Evolutionary conservation across 1,140 invertebrate species (phyloP).

Genomic region (Heliconius himera): DNA sequence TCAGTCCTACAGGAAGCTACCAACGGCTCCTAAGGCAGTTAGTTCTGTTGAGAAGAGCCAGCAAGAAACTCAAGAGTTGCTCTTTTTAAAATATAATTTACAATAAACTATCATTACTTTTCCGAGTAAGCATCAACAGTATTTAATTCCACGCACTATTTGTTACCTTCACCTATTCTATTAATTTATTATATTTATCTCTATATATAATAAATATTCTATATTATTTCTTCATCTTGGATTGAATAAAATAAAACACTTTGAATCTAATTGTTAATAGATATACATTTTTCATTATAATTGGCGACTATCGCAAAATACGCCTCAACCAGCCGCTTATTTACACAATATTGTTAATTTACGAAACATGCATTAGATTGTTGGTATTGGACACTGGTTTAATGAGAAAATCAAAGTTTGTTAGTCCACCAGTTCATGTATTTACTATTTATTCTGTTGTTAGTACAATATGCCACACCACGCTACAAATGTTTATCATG

Average conservation of each 20-base stretch:
- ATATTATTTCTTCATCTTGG: too few species aligned
- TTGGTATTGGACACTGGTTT: background rate
- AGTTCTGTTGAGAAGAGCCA: too few species aligned
- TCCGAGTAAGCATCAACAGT: too few species aligned
- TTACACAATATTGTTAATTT: constrained; percentile 9
- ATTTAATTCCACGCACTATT: too few species aligned
- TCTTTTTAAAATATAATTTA: too few species aligned
- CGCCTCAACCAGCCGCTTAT: background rate
- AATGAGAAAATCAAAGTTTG: constrained; percentile 14
- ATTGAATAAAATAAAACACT: background rate
- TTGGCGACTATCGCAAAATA: background rate
- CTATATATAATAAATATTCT: too few species aligned
- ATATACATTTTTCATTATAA: background rate
- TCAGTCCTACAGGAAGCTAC: too few species aligned
- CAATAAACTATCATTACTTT: too few species aligned
- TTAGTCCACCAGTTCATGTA: background rate
- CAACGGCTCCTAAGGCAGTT: too few species aligned
- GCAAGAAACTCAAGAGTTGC: too few species aligned
- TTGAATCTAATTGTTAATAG: background rate
- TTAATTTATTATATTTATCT: too few species aligned
- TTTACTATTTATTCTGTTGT: background rate
- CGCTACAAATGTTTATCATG: background rate
- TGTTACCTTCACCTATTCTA: too few species aligned
- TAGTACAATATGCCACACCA: background rate
- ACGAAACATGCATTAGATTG: constrained; percentile 11